Conservation (phyloP, 2,113 vertebrate species). For the Chaetorhynchus papuensis region DNA sequence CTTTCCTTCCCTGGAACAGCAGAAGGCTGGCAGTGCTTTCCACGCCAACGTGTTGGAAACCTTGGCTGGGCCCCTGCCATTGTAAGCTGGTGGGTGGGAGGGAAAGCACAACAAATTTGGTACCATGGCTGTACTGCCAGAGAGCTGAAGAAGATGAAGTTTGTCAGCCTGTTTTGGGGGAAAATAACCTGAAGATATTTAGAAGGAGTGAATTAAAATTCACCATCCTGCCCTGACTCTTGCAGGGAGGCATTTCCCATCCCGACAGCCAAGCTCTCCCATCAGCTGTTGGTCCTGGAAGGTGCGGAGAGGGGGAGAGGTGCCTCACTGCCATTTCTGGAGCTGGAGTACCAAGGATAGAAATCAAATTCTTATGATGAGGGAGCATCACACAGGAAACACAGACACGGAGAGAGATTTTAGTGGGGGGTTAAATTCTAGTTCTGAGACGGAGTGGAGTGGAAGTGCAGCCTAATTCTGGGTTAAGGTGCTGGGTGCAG, state of each 20-base stretch:
- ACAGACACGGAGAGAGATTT: not conserved
- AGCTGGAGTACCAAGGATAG: accelerated
- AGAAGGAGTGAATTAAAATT: not conserved
- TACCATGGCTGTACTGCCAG: not conserved
- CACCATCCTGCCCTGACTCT: not conserved
- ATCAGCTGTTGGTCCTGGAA: not conserved
- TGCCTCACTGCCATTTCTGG: accelerated
- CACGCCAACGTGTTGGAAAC: not conserved
- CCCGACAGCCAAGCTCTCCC: accelerated
- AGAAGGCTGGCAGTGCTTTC: not conserved
- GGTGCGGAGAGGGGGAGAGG: not conserved
- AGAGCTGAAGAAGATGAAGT: not conserved
- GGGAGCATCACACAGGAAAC: not conserved
- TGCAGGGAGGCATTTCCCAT: not conserved
- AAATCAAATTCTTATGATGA: accelerated
- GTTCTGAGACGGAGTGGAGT: not conserved
- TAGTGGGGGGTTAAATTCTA: not conserved
- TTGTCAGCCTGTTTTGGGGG: not conserved
- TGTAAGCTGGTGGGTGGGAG: not conserved
- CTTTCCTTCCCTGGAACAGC: not conserved
- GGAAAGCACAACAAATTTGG: not conserved
- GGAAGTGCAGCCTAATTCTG: not conserved
- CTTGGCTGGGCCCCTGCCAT: not conserved
- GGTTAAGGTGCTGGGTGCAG: not conserved
- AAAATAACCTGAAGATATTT: not conserved